phyloP scores from a whole-genome alignment of 2,113 vertebrate species.

The Tichodroma muraria region DNA sequence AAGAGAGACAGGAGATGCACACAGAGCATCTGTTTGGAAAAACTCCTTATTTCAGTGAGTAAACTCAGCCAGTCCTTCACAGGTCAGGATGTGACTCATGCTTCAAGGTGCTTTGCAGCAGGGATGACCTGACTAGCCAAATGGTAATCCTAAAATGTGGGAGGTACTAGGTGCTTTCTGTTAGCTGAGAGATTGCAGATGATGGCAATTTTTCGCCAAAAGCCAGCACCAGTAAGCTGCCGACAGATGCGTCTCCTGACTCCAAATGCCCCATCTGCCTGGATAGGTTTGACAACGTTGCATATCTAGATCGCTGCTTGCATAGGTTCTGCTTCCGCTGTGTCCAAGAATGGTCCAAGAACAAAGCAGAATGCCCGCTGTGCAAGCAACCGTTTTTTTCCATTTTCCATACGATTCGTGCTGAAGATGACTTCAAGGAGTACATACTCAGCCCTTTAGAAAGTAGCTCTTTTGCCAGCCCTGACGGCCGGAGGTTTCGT shows the following conservation, averaged over 20 bases:
- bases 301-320: constrained; percentile 86
- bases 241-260: constrained; percentile 86
- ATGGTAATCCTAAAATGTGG: not conserved
- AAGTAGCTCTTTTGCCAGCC: constrained; percentile 76
- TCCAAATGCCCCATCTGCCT: constrained; percentile 97
- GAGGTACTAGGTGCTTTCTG: not conserved
- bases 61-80: accelerated
- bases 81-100: not conserved
- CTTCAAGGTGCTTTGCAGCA: not conserved
- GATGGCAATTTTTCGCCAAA: constrained; percentile 66
- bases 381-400: constrained; percentile 95
- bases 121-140: not conserved
- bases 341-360: constrained; percentile 96
- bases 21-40: not conserved
- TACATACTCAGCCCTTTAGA: constrained; percentile 78
- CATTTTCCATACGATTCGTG: constrained; percentile 90
- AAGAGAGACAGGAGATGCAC: not conserved
- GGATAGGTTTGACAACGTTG: constrained; percentile 90
- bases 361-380: constrained; percentile 94
- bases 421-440: constrained; percentile 90
- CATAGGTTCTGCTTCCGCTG: constrained; percentile 96
- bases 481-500: constrained; percentile 81
- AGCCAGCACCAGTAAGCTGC: constrained; percentile 71
- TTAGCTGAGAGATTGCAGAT: constrained; percentile 40
- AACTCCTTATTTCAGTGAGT: not conserved